phyloP scores from a whole-genome alignment of 2,797 vertebrate genomes.

The Enteromius afrohamiltoni region DNA sequence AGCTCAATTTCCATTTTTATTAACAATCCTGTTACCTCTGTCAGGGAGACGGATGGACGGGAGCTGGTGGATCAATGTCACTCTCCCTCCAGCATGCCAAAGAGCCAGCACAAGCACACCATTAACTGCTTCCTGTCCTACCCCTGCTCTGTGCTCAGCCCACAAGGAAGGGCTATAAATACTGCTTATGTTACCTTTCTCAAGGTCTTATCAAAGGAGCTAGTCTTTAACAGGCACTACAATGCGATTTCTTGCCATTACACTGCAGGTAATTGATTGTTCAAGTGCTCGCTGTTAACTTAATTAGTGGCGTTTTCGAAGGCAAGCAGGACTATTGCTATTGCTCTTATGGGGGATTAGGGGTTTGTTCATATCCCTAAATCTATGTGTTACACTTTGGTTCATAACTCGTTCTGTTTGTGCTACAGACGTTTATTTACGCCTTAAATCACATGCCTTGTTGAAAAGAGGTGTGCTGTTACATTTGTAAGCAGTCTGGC shows the following conservation, averaged over 20 bases:
- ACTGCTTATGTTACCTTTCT: conserved; percentile 50
- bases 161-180: conserved; percentile 52
- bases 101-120: conserved; percentile 62
- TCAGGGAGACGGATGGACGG: conserved; percentile 77
- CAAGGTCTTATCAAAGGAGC: conserved; percentile 53
- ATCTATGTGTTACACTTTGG: not conserved
- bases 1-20: conserved; percentile 84
- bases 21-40: conserved; percentile 79
- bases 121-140: conserved; percentile 65
- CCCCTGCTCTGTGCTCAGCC: conserved; percentile 40
- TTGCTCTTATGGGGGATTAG: conserved; percentile 18
- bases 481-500: not conserved
- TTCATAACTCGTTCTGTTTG: not conserved
- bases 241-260: conserved; percentile 39
- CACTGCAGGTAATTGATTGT: conserved; percentile 34
- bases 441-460: not conserved
- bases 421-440: not conserved
- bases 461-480: not conserved
- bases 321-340: not conserved
- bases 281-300: conserved; percentile 31
- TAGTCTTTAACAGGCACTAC: conserved; percentile 46
- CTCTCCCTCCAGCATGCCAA: conserved; percentile 71
- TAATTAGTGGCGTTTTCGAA: conserved; percentile 4
- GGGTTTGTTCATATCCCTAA: conserved; percentile 17
- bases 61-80: conserved; percentile 79